Conservation (phyloP, 2,113 vertebrate genomes). For the Gasterosteus aculeatus region DNA sequence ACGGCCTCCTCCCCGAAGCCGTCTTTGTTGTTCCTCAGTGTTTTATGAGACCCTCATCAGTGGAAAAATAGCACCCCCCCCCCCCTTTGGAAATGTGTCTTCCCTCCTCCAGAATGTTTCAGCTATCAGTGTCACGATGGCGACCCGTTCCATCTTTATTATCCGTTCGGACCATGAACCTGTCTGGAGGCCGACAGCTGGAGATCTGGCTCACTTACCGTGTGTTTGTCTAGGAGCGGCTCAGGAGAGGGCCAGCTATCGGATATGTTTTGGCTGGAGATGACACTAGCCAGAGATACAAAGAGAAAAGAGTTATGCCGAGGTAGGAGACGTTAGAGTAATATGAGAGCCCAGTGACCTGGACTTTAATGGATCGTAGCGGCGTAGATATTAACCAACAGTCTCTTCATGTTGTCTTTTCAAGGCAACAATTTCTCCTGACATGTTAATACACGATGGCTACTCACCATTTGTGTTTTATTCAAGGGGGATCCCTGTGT, state of each 20-base stretch:
- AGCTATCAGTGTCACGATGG: conserved; percentile 35
- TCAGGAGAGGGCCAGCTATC: conserved; percentile 15
- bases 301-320: conserved; percentile 33
- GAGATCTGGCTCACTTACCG: conserved; percentile 35
- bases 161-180: conserved; percentile 17
- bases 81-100: conserved; percentile 7
- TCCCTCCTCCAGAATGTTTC: conserved; percentile 46
- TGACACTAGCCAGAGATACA: conserved; percentile 47
- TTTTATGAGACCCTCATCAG: conserved; percentile 49
- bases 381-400: neutral
- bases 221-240: conserved; percentile 58
- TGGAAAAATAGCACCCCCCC: conserved; percentile 15
- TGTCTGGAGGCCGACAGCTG: conserved; percentile 49
- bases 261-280: conserved; percentile 61
- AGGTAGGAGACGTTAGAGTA: conserved; percentile 23
- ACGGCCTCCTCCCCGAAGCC: neutral
- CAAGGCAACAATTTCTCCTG: conserved; percentile 36
- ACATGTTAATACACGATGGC: conserved; percentile 31
- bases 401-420: conserved; percentile 39
- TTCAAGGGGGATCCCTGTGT: conserved; percentile 42
- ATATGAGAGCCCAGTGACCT: conserved; percentile 39
- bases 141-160: conserved; percentile 27
- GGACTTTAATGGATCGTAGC: conserved; percentile 17
- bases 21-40: conserved; percentile 19
- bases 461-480: conserved; percentile 31